Evolutionary conservation across 64 coral and sea anemone species (phyloP).

Genomic region (Exaiptasia diaphana): DNA sequence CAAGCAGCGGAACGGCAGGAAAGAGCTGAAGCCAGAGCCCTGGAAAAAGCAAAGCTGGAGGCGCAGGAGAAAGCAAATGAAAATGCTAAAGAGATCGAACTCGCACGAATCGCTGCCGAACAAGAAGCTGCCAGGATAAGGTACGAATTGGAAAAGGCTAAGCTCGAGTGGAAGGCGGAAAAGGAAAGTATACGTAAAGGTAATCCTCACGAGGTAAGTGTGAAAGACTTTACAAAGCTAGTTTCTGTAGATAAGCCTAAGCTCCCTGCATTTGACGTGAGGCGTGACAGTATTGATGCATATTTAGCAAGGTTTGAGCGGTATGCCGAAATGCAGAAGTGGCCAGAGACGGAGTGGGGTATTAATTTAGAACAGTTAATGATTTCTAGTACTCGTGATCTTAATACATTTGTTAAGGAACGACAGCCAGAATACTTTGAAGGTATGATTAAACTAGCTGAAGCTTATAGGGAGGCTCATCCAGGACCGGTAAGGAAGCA

Average conservation of each 20-base stretch:
- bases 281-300: neutral
- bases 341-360: neutral
- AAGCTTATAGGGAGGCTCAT: conserved; percentile 38
- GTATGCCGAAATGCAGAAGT: neutral
- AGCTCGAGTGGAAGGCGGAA: neutral
- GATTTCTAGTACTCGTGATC: conserved; percentile 6
- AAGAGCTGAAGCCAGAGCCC: neutral
- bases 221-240: neutral
- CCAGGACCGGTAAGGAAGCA: neutral
- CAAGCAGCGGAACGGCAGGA: neutral
- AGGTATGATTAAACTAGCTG: conserved; percentile 18
- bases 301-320: neutral
- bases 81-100: neutral
- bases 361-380: conserved; percentile 53
- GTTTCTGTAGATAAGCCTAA: neutral
- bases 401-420: conserved; percentile 29
- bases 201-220: too few relatives aligned
- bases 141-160: neutral
- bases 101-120: neutral
- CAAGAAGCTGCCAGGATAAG: too few relatives aligned
- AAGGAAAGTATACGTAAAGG: too few relatives aligned
- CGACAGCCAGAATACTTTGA: neutral
- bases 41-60: neutral
- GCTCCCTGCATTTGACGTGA: neutral
- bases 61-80: neutral